Evolutionary conservation across 2,797 vertebrate genomes (phyloP), one percentile per base, ranked within the genome.

Genomic region (Capromys pilorides): DNA sequence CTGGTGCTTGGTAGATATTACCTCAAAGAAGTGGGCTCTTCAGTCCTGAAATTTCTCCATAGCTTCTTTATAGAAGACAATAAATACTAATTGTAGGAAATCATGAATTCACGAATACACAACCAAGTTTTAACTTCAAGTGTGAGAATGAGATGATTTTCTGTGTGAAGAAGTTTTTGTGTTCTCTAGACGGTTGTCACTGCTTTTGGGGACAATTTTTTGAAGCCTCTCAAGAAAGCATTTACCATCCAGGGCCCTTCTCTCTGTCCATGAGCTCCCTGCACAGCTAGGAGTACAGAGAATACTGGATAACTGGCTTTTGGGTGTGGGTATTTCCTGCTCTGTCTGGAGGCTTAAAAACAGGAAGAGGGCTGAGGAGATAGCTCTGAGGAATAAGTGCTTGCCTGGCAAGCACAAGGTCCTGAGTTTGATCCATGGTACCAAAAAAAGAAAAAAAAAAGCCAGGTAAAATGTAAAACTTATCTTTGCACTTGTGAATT

Each of bases 281-380:
- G 0, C 6, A 73, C 31, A 84, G 4, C 18, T 88, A 59, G 5
- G 78, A n/a, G 4, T 88, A 4, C 73, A 67, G 80, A 92, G 88
- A 97, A 94, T 80, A 36, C 77, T 62, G 7, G 21, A 79, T 96
- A 49, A 45, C 95, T 94, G 89, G 1, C 49, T 86, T 96, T 78
- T 18, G 11, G 6, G 2, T 83, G 5, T 67, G 16, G 11, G 2
- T 61, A 9, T 61, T 80, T 78, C 41, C 77, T 49, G 14, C 51
- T 77, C 16, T 75, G 8, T 73, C 87, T 96, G 0, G 0, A 90
- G 54, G 80, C 54, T 57, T 97, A 88, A 93, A 79, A 62, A 71
- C 96, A 81, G 51, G 79, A 8, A 45, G 45, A 45, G 45, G 45
- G 45, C 45, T 45, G 45, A 45, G 45, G 45, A 45, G 45, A 45